Base-by-base conservation (phyloP, 2,888 invertebrate species). In the Poecilus cupreus region DNA sequence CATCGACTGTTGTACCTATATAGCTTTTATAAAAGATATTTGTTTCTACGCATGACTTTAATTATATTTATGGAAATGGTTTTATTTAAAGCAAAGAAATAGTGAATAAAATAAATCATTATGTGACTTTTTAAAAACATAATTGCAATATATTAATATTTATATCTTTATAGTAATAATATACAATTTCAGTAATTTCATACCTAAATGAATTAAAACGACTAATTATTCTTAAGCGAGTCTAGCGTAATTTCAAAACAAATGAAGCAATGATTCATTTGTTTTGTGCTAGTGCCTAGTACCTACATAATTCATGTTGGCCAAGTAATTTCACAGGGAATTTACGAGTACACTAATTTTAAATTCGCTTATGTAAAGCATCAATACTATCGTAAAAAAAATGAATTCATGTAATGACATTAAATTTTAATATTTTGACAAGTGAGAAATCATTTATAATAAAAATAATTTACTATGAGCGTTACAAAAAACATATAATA, bases 401-500 rank as follows among this genome's bases (percentile, higher is more conserved):
- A 8, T 10, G 26, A 60, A 60, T 24, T 60, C n/a, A 60, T 60
- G 22, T 24, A 26, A 24, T 60, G 60, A 60, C 26, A 60, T 3
- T 11, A 13, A 43, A 13, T 32, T 43, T 43, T 43, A 2, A 43
- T 43, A 43, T 32, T 60, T 60, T 60, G 60, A 60, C 60, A 60
- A 60, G 60, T 60, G 24, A 26, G 22, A 60, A 13, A 60, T 24
- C 26, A 60, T 60, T 60, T 24, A 60, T 60, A 24, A 60, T 60
- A 24, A 60, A 26, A 11, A 60, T 60, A 26, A 60, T 60, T 60
- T 54, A 32, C 32, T 32, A 32, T 5, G n/a, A 26, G 4, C 11
- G 24, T 60, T n/a, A 60, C 11, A 60, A 60, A 26, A 60, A 60
- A 13, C 1, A 6, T 18, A 54, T 54, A 54, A 54, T 22, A 32